Evolutionary conservation across 2,113 vertebrate species (phyloP).

Genomic region (Hippocampus comes): DNA sequence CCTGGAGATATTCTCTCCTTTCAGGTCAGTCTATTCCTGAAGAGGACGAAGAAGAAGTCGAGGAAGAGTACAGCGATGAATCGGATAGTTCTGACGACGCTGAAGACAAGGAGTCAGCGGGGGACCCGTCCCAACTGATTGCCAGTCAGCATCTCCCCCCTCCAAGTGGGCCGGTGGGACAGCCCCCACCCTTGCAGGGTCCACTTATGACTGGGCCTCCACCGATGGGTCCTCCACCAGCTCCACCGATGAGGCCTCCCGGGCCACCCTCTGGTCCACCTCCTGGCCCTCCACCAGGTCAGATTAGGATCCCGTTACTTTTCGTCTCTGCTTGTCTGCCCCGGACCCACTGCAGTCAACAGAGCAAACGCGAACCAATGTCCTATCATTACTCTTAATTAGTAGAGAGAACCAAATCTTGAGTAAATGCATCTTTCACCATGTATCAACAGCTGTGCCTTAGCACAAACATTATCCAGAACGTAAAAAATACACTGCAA

Average conservation of each 20-base stretch:
- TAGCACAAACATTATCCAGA: not conserved
- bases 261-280: conserved; percentile 93
- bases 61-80: conserved; percentile 87
- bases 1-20: conserved; percentile 19
- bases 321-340: not conserved
- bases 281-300: conserved; percentile 94
- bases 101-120: conserved; percentile 73
- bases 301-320: conserved; percentile 9
- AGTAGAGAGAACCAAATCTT: not conserved
- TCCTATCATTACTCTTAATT: not conserved
- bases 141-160: conserved; percentile 58
- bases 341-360: not conserved
- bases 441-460: not conserved
- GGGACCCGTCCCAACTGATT: conserved; percentile 67
- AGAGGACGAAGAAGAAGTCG: conserved; percentile 88
- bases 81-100: conserved; percentile 80
- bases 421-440: not conserved
- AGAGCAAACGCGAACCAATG: not conserved
- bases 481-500: not conserved
- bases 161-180: conserved; percentile 57
- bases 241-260: conserved; percentile 87
- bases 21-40: conserved; percentile 94
- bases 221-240: conserved; percentile 90
- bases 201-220: conserved; percentile 92
- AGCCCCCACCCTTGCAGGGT: conserved; percentile 82